A percentile compares a stretch with the other conserved stretches of the same genome.
phyloP scores from a whole-genome alignment of 2,113 vertebrate genomes.

The Thomomys bottae region DNA sequence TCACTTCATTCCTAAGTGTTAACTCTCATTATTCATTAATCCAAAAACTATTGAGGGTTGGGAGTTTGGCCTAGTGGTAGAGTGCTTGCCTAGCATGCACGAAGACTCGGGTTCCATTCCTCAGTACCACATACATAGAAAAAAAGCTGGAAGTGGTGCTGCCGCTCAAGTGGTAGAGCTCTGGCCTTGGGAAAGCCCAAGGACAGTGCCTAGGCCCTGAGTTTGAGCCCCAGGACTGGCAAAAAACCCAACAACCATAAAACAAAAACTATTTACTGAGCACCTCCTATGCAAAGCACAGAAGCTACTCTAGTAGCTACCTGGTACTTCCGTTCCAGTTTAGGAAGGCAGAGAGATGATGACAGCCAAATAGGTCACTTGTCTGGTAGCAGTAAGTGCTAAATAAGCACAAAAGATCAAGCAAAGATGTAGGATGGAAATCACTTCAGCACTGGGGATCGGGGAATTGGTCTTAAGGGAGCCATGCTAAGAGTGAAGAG shows the following conservation, averaged over 20 bases:
- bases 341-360: not conserved
- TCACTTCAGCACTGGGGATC: not conserved
- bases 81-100: too few species aligned
- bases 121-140: too few species aligned
- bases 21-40: not conserved
- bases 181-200: too few species aligned
- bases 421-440: not conserved
- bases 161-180: too few species aligned
- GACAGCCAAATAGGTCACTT: accelerated
- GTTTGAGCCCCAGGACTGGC: too few species aligned
- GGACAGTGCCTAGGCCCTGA: too few species aligned
- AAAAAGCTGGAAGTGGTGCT: too few species aligned
- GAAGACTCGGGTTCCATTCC: too few species aligned
- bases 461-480: not conserved
- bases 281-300: not conserved
- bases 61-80: too few species aligned
- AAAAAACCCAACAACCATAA: too few species aligned
- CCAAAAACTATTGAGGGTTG: not conserved
- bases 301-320: not conserved
- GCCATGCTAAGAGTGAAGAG: not conserved
- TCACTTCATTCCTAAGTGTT: not conserved
- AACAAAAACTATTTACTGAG: not conserved
- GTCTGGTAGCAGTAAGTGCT: not conserved
- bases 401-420: not conserved
- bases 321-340: not conserved